Conservation (phyloP, 2,797 vertebrate species). For the Choloepus didactylus region DNA sequence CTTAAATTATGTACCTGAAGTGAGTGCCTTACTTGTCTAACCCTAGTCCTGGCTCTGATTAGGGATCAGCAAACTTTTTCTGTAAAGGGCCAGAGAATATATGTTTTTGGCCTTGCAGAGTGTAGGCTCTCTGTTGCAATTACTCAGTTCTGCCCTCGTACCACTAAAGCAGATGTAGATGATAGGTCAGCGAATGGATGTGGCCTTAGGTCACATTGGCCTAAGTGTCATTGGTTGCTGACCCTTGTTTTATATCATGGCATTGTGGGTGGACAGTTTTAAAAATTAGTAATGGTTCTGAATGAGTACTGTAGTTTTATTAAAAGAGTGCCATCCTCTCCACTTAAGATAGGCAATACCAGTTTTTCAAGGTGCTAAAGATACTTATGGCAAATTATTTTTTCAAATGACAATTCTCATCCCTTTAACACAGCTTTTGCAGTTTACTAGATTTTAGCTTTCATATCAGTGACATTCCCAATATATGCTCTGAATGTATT, state of each 20-base stretch:
- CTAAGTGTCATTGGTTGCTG: not conserved
- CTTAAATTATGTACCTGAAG: not conserved
- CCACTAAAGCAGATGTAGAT: not conserved
- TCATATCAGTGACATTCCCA: not conserved
- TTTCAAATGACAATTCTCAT: constrained; percentile 18
- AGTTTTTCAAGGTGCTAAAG: constrained; percentile 26
- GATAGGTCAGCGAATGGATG: not conserved
- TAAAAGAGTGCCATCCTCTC: not conserved
- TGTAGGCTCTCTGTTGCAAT: not conserved
- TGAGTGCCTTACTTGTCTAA: not conserved
- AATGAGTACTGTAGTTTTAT: not conserved
- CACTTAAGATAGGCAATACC: not conserved
- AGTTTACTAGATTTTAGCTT: constrained; percentile 2
- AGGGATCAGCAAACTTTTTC: not conserved
- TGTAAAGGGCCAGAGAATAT: not conserved
- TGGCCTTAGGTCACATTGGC: not conserved
- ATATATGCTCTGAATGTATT: not conserved
- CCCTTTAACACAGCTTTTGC: not conserved
- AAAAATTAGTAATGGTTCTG: not conserved
- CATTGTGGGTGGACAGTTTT: not conserved
- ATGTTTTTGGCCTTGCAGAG: constrained; percentile 25
- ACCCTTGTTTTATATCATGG: constrained; percentile 6
- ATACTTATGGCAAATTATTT: constrained; percentile 9
- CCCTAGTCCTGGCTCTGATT: not conserved
- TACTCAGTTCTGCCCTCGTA: not conserved